Base-by-base conservation (phyloP, 2,113 vertebrate genomes). In the Paradisaea rubra region DNA sequence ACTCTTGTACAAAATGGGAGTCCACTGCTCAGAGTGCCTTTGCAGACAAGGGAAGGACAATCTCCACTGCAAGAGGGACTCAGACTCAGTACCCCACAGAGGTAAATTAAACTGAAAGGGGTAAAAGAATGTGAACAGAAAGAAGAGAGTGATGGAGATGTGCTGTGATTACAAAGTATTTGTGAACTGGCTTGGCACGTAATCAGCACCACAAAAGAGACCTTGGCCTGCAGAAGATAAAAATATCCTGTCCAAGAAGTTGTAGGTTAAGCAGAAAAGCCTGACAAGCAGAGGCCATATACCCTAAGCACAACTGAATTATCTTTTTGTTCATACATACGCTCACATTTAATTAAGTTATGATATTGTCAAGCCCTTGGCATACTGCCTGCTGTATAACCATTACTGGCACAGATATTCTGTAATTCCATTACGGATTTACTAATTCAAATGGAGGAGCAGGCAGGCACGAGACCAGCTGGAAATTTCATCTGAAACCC, bases 281-380 rank as follows among this genome's bases (percentile, higher is more conserved):
- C n/a, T 37, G 69, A 72, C 39, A 91, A 86, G 57, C 63, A 88
- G 66, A 80, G 35, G 33, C 85, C 39, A 70, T 45, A 59, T 31
- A 94, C 73, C 33, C 57, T 63, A 77, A 77, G 70, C 42, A 82
- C 64, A 95, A 91, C 9, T 42, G 45, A 93, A 93, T 93, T 88
- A 95, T 71, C 47, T 90, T 90, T 83, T 56, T 19, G 7, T 73
- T 89, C 79, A 39, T 91, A 70, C 74, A 83, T 70, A 88, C 6
- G 8, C 68, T 73, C 50, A 47, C 14, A 73, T 78, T 89, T 88
- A 93, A 95, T 95, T 60, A 89, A 91, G 73, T 87, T 94, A 94
- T 72, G 70, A 76, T 73, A 82, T 80, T 95, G 74, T 71, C 81
- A 88, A 94, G 63, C 44, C 71, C 83, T 94, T 95, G 93, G 93